phyloP scores from a whole-genome alignment of 1,140 invertebrate species.

The Contarinia nasturtii region DNA sequence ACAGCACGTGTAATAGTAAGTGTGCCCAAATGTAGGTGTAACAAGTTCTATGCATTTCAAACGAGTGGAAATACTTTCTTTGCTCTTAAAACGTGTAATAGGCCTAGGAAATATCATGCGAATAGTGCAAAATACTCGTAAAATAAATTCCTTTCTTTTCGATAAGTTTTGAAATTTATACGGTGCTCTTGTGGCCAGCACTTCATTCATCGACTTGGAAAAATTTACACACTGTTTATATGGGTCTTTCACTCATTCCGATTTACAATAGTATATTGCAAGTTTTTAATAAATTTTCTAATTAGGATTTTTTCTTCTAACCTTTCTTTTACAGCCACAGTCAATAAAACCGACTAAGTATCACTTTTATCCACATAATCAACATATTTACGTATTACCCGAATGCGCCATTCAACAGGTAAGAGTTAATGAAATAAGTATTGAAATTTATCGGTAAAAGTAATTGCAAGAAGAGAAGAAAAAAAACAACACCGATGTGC shows the following conservation, averaged over 20 bases:
- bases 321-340: conserved; percentile 1
- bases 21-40: no score
- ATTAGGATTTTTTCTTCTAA: background rate
- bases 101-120: no score
- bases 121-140: no score
- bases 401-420: conserved; percentile 86
- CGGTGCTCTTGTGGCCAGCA: no score
- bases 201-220: no score
- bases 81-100: no score
- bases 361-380: conserved; percentile 85
- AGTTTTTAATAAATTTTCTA: background rate
- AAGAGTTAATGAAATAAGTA: conserved; percentile 9
- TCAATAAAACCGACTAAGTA: conserved; percentile 76
- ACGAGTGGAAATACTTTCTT: no score
- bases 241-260: background rate
- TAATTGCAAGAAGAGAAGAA: background rate
- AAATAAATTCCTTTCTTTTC: no score
- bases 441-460: background rate
- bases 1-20: no score
- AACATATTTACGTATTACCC: conserved; percentile 73
- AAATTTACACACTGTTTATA: background rate
- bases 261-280: background rate
- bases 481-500: background rate
- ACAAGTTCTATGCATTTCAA: no score
- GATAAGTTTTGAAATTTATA: no score